These are phyloP conservation scores for Drosophila simulans DNA, from an alignment of 1,140 invertebrate genomes.

Conservation along the genomic window DNA sequence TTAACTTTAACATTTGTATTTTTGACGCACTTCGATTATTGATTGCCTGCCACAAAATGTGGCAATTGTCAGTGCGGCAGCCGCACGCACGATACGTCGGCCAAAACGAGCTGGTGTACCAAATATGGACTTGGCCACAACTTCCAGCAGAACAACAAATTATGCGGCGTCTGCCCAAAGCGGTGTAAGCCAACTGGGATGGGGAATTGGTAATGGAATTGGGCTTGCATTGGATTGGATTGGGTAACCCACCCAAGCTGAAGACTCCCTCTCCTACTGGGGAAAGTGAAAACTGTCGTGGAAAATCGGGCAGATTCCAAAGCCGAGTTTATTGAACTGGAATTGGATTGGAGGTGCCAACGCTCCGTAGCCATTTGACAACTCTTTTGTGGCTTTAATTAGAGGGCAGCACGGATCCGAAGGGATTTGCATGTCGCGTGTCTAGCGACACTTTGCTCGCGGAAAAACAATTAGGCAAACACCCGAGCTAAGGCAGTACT, in stretches of 20 bases:
- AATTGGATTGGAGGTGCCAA: conserved; percentile 39
- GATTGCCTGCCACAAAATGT: conserved; percentile 79
- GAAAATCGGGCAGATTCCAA: conserved; percentile 27
- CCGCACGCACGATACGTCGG: conserved; percentile 59
- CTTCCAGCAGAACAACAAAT: conserved; percentile 74
- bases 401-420: conserved; percentile 29
- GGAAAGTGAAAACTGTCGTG: conserved; percentile 64
- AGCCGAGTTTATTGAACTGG: conserved; percentile 74
- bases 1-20: conserved; percentile 70
- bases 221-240: conserved; percentile 37
- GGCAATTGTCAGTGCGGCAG: conserved; percentile 63
- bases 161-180: conserved; percentile 64
- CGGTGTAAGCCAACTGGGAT: conserved; percentile 21
- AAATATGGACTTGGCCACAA: conserved; percentile 52
- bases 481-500: conserved; percentile 30
- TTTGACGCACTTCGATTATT: conserved; percentile 80
- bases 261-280: conserved; percentile 14
- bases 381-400: conserved; percentile 52
- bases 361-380: conserved; percentile 54
- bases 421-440: conserved; percentile 64
- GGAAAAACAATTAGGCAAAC: conserved; percentile 63
- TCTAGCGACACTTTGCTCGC: conserved; percentile 70
- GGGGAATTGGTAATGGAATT: conserved; percentile 36
- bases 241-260: conserved; percentile 57
- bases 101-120: conserved; percentile 49